Base-by-base conservation (phyloP, 2,888 invertebrate species). In the Hirtodrosophila cameraria region DNA sequence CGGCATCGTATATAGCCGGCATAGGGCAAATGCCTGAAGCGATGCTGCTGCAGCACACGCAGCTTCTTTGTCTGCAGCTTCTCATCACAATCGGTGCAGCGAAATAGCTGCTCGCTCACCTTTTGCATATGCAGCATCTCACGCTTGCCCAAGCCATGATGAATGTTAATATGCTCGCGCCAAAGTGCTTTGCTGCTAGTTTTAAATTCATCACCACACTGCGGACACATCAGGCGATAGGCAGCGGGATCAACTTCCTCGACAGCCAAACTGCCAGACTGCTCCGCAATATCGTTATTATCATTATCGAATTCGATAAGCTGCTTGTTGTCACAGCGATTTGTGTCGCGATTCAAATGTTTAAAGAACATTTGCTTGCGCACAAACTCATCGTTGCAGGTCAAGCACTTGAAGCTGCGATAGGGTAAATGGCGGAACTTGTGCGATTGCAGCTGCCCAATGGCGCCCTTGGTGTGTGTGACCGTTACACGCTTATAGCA, bases 311-410 rank as follows among this genome's bases (percentile, higher is more conserved):
- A 48, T 6, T n/a, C 45, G 18, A 12, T 45, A 1, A 42, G 11
- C 1, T 69, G 62, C 18, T 59, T 53, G 31, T 62, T 75, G 28
- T 86, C 86, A 46, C 88, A 89, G 3, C 82, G 77, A 69, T 89
- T 88, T 2, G 89, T 89, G n/a, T 75, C 77, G 1, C 78, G 79
- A 38, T 89, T 89, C 28, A 89, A 60, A 58, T 89, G 88, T 57
- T 89, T 89, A 43, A 89, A 89, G 60, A 89, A 89, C 88, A 89
- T 89, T 74, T 89, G 88, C 42, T 89, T 89, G 12, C 88, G 88
- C 38, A 89, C 88, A 58, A 89, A 89, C 31, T 87, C 85, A 0
- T 80, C 82, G 13, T 64, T 69, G 54, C 88, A 89, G n/a, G 75
- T 78, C 11, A 83, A 70, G 57, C 88, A 89, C 27, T 83, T 82